These are phyloP conservation scores for Dipus sagitta DNA, from an alignment of 2,797 vertebrate genomes.

Conservation along the genomic window DNA sequence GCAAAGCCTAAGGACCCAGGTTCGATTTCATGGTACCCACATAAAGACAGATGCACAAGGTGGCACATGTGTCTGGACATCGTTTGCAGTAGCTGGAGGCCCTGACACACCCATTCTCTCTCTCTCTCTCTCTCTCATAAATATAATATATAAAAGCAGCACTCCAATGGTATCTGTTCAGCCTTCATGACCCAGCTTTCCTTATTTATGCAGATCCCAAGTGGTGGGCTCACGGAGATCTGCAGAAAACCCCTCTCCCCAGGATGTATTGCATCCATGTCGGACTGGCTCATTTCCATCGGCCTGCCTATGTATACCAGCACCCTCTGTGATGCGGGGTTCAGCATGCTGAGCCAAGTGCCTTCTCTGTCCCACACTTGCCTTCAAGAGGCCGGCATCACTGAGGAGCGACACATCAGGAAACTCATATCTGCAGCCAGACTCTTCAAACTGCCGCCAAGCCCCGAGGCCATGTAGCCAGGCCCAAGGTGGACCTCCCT, in stretches of 20 bases:
- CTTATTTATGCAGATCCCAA: constrained; percentile 93
- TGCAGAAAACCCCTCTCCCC: constrained; percentile 93
- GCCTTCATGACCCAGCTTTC: neutral
- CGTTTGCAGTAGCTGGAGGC: no score
- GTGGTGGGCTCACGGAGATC: constrained; percentile 96
- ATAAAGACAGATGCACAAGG: no score
- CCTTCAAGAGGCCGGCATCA: constrained; percentile 93
- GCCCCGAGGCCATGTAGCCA: constrained; percentile 86
- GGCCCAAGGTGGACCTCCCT: constrained; percentile 45
- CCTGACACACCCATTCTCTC: no score
- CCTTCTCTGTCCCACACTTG: constrained; percentile 93
- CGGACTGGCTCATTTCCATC: constrained; percentile 96
- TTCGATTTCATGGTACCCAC: no score
- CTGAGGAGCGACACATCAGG: constrained; percentile 93
- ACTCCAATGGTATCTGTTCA: fast-evolving
- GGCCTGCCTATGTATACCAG: constrained; percentile 96
- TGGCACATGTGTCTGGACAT: no score
- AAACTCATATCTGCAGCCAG: constrained; percentile 94
- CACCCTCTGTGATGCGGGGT: constrained; percentile 91
- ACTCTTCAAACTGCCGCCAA: constrained; percentile 87
- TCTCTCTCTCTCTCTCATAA: no score
- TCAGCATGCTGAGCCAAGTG: constrained; percentile 92
- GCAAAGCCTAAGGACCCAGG: no score
- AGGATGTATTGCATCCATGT: constrained; percentile 90
- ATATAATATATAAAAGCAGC: no score